Conservation (phyloP, 2,888 invertebrate genomes). For the Drosophila kokeensis region DNA sequence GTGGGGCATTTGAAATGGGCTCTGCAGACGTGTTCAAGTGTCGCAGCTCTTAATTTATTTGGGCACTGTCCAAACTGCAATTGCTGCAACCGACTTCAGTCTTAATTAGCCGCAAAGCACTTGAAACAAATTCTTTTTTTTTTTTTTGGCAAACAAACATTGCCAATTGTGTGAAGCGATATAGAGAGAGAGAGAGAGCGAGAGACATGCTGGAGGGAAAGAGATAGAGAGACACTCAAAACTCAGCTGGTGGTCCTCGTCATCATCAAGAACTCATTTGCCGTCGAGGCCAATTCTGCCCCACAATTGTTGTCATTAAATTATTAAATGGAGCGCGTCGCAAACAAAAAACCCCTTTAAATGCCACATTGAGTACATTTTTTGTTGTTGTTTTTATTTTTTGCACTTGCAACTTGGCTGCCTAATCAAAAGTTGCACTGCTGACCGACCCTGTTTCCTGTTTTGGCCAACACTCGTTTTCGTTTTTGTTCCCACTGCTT, state of each 20-base stretch:
- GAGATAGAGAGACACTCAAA: not conserved
- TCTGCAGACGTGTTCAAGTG: slow-evolving; percentile 59
- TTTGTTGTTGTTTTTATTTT: not conserved
- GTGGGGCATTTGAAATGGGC: not conserved
- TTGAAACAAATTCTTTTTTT: slow-evolving; percentile 43
- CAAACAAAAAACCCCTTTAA: slow-evolving; percentile 10
- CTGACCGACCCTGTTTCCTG: slow-evolving; percentile 37
- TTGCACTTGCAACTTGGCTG: slow-evolving; percentile 36
- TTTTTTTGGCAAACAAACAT: slow-evolving; percentile 18
- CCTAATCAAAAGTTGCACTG: slow-evolving; percentile 58
- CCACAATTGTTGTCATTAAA: slow-evolving; percentile 58
- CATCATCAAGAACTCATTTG: slow-evolving; percentile 77
- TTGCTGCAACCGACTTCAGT: slow-evolving; percentile 5
- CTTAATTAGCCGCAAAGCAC: slow-evolving; percentile 66
- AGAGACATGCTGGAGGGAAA: too few relatives aligned
- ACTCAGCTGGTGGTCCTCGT: slow-evolving; percentile 34
- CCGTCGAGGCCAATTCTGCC: slow-evolving; percentile 31
- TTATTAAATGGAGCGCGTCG: slow-evolving; percentile 67
- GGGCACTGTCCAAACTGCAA: slow-evolving; percentile 39
- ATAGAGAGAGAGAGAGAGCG: not conserved
- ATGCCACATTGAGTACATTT: slow-evolving; percentile 5
- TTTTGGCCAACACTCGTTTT: slow-evolving; percentile 24
- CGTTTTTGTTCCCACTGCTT: slow-evolving; percentile 30
- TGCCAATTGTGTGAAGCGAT: slow-evolving; percentile 22
- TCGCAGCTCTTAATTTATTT: slow-evolving; percentile 66